phyloP scores from a whole-genome alignment of 1,140 invertebrate genomes.

The Calliphora vicina region DNA sequence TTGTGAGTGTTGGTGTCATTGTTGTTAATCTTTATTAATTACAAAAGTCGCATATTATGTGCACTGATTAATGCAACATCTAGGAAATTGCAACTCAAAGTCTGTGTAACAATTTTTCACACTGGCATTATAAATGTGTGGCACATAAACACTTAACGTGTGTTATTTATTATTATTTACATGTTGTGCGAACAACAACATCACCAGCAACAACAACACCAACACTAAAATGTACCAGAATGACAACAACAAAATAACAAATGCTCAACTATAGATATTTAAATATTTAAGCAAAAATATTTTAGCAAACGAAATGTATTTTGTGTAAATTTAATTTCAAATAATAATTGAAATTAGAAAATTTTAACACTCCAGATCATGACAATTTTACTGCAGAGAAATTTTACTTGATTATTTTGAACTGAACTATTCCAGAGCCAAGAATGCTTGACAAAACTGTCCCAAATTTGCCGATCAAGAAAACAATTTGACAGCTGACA shows the following conservation, averaged over 20 bases:
- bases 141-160: conserved; percentile 37
- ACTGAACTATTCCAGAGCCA: too few relatives aligned
- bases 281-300: too few relatives aligned
- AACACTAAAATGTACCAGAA: too few relatives aligned
- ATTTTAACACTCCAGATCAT: too few relatives aligned
- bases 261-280: too few relatives aligned
- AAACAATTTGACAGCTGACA: too few relatives aligned
- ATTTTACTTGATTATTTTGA: too few relatives aligned
- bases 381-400: too few relatives aligned
- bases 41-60: conserved; percentile 39
- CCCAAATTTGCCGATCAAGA: too few relatives aligned
- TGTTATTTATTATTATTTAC: neutral
- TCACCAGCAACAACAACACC: neutral
- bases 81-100: conserved; percentile 21
- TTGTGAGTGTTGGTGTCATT: conserved; percentile 10
- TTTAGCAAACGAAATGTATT: too few relatives aligned
- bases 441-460: too few relatives aligned
- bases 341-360: neutral
- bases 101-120: conserved; percentile 31
- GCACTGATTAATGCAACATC: conserved; percentile 39
- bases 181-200: neutral
- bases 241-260: too few relatives aligned
- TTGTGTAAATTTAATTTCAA: neutral
- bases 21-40: conserved; percentile 43
- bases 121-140: conserved; percentile 35